phyloP scores from a whole-genome alignment of 2,888 invertebrate species.

The Blomia tropicalis region DNA sequence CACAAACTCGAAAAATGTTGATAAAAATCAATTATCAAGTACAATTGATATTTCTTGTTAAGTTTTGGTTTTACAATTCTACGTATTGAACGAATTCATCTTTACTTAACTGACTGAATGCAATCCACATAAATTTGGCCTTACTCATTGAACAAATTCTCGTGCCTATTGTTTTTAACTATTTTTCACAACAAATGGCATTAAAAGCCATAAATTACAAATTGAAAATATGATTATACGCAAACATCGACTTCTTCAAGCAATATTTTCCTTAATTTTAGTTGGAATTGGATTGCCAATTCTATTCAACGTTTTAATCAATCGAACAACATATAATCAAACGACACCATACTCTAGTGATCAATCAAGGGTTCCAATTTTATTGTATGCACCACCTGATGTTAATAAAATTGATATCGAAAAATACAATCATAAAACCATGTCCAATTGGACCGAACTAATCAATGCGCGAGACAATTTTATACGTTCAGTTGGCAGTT shows the following conservation, averaged over 20 bases:
- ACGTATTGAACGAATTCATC: too few relatives aligned
- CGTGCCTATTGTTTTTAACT: too few relatives aligned
- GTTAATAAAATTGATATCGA: neutral
- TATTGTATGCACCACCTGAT: neutral
- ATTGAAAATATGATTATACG: slow-evolving; percentile 8
- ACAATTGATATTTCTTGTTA: too few relatives aligned
- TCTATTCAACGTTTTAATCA: neutral
- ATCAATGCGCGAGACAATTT: neutral
- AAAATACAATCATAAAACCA: neutral
- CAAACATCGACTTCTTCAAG: neutral
- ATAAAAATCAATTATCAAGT: too few relatives aligned
- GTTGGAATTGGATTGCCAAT: neutral
- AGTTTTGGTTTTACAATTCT: too few relatives aligned
- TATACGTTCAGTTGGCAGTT: neutral
- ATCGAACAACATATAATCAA: neutral
- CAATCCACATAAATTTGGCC: too few relatives aligned
- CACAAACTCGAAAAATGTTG: too few relatives aligned
- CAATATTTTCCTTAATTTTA: neutral
- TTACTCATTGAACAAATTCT: too few relatives aligned
- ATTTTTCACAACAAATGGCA: too few relatives aligned
- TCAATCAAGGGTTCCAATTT: neutral
- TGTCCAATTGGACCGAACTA: neutral
- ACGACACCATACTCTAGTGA: neutral
- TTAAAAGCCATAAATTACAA: too few relatives aligned
- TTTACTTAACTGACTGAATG: too few relatives aligned